Conservation (phyloP, 1,140 invertebrate genomes). For the roundworm (Caenorhabditis elegans) region DNA sequence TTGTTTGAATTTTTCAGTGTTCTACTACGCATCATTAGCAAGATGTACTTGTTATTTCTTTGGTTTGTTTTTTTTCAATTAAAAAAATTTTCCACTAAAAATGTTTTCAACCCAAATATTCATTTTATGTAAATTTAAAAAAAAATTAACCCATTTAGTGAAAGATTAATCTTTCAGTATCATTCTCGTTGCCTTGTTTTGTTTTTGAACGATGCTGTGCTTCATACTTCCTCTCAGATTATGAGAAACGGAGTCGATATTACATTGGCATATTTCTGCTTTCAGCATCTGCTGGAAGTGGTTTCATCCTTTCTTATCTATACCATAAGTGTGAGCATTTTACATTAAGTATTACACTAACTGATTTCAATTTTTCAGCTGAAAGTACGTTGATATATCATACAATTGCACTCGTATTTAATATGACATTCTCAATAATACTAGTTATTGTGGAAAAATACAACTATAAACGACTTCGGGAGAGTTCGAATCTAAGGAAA, state of each 20-base stretch:
- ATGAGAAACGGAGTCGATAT: neutral
- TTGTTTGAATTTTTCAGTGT: neutral
- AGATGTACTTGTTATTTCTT: neutral
- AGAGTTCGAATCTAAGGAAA: conserved; percentile 6
- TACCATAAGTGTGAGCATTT: neutral
- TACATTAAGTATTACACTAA: neutral
- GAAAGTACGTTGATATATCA: neutral
- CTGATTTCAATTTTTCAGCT: neutral
- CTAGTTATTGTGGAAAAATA: neutral
- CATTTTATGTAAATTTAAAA: no score
- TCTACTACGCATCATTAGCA: conserved; percentile 7
- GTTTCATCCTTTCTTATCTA: neutral
- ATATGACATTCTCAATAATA: neutral
- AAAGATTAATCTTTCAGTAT: neutral
- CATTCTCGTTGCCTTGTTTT: neutral
- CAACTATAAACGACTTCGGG: neutral
- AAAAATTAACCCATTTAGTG: no score
- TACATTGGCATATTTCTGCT: neutral
- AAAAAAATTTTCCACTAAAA: no score
- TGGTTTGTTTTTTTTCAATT: neutral
- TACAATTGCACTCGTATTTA: neutral
- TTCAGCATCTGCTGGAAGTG: neutral
- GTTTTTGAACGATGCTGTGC: neutral
- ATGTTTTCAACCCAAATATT: no score
- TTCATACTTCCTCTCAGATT: neutral